Evolutionary conservation across 2,113 vertebrate genomes (phyloP), one percentile per base, ranked within the genome.

Genomic region (Channa maculata): DNA sequence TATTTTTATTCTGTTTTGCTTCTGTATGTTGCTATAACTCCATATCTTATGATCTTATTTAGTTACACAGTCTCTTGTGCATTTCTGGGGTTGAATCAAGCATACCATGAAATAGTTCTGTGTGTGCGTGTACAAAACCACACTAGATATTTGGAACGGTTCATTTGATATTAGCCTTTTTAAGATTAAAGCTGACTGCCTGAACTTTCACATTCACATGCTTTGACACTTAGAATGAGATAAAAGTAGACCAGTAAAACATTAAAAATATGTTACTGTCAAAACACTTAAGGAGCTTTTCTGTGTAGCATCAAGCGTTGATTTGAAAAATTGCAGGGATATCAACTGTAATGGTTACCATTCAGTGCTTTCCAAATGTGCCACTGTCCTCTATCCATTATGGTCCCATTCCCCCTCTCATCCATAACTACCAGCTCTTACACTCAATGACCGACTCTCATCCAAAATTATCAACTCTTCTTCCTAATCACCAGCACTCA

Each of bases 381-480:
- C 79, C 51, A n/a, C 75, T 58, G 67, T 76, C 80, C 82, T 85
- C 51, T 45, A 67, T 58, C 80, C 78, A 75, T 77, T 76, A 71
- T 43, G 57, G 71, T 74, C 75, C 77, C 54, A 59, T 74, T 65
- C 64, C 63, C 59, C 71, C 86, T 82, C 82, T 90, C 70, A 84
- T 67, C 85, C 52, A 45, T 75, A 73, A 85, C 88, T 52, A 80
- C 58, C 69, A 46, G 74, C 83, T 85, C 85, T 89, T 65, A 83
- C 44, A n/a, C 71, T 86, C 86, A 55, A 82, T 77, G 69, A 77
- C 77, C 4, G 57, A 74, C 86, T 83, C 85, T 86, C 77, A 84
- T 58, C 62, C 52, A 77, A 66, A 86, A 88, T 91, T 90, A 89
- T 76, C 82, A 65, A 63, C 88, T 86, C 90, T 85, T 83, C 65